Evolutionary conservation across 2,888 invertebrate genomes (phyloP), one percentile per base, ranked within the genome.

Genomic region (Glomeris marginata): DNA sequence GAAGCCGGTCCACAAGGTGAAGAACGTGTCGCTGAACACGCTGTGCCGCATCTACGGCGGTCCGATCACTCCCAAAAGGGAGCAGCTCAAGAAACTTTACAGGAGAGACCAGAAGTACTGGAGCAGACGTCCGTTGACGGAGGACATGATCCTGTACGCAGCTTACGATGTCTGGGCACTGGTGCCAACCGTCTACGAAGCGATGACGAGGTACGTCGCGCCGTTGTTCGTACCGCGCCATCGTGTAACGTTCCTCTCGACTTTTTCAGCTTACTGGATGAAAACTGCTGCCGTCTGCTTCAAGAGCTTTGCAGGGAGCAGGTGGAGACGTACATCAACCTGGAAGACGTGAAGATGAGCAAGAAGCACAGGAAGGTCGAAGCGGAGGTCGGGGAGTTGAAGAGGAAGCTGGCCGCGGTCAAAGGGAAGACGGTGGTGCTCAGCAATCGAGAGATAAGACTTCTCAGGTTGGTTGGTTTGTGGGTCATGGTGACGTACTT

Each of bases 1-100:
- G 54, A 83, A 86, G 60, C 90, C 92, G 35, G 86, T 92, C 46
- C 87, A 91, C 65, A 94, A 94, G 72, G 87, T 90, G 47, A 91
- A 92, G 70, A 87, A 87, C 65, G 80, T 91, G 44, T 87, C 88
- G 59, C 72, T 94, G 51, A 88, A 90, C 71, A 84, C 90, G 48
- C 72, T 95, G 49, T 92, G 92, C 68, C 84, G 90, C 67, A 74
- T 81, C 55, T 88, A 91, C 66, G 83, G 82, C 62, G 86, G 86
- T 44, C 83, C 86, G 0, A 75, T 80, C 62, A 92, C 91, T 69
- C 86, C 88, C 1, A 79, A 90, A 69, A 94, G 90, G 65, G 90
- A 91, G 64, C 86, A 87, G 63, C 58, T 63, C 53, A 59, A 61
- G 45, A 60, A 58, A 20, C 47, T 58, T 6, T 60, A 58, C 51